These are phyloP conservation scores for Macroglossus sobrinus DNA, from an alignment of 2,113 vertebrate species.

Conservation along the genomic window DNA sequence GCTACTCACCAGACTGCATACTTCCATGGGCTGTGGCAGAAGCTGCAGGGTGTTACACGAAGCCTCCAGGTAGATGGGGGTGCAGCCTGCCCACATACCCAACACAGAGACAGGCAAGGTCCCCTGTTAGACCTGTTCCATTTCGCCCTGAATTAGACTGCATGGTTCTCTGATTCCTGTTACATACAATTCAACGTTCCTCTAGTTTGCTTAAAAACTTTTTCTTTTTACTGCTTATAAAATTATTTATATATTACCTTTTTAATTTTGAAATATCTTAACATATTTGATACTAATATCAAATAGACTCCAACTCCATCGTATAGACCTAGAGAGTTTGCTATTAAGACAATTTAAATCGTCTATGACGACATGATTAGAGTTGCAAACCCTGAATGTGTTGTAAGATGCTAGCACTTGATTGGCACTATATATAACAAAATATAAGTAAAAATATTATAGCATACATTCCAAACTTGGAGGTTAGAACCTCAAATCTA, in stretches of 20 bases:
- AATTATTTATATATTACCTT: not conserved
- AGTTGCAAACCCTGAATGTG: not conserved
- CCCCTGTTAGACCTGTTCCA: not conserved
- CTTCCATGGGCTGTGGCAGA: not conserved
- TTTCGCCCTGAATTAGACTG: not conserved
- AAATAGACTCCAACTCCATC: not conserved
- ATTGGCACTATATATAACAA: not conserved
- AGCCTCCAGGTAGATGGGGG: accelerated
- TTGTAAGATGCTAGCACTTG: not conserved
- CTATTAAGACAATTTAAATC: not conserved
- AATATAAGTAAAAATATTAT: not conserved
- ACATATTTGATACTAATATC: not conserved
- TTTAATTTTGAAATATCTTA: not conserved
- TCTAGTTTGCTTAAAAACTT: not conserved
- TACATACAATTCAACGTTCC: not conserved
- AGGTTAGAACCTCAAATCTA: not conserved
- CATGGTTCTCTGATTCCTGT: not conserved
- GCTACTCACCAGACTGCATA: not conserved
- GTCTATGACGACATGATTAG: not conserved
- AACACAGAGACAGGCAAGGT: accelerated
- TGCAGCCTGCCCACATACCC: accelerated
- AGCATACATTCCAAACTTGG: not conserved
- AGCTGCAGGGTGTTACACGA: not conserved
- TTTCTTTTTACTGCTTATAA: not conserved
- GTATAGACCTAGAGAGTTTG: not conserved